Conservation (phyloP, 1,140 invertebrate species). For the Drosophila nebulosa region DNA sequence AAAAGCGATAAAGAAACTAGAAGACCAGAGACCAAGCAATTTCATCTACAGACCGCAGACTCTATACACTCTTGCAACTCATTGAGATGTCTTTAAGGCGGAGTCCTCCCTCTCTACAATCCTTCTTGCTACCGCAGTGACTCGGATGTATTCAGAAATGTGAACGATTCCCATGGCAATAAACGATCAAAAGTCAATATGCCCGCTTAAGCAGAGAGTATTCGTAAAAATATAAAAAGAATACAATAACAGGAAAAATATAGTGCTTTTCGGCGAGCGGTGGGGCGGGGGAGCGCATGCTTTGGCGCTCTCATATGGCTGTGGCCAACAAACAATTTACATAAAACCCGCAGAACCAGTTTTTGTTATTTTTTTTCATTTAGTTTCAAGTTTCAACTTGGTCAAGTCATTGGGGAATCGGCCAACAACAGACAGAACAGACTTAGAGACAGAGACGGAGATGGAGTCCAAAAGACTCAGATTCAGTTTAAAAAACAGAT, state of each 20-base stretch:
- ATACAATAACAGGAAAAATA: slow-evolving; percentile 39
- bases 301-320: slow-evolving; percentile 54
- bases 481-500: neutral
- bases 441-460: neutral
- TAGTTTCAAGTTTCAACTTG: slow-evolving; percentile 41
- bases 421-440: neutral
- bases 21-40: neutral
- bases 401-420: slow-evolving; percentile 1
- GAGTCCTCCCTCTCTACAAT: no score
- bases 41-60: neutral
- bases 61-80: neutral
- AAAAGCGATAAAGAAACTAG: neutral
- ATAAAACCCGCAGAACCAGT: slow-evolving; percentile 76
- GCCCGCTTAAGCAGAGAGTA: neutral
- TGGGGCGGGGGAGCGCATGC: neutral
- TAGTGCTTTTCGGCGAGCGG: slow-evolving; percentile 26
- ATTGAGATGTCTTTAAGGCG: no score
- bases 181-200: neutral
- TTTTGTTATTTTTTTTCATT: slow-evolving; percentile 28
- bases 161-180: no score
- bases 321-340: slow-evolving; percentile 52
- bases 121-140: no score
- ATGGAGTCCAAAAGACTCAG: neutral
- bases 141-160: no score
- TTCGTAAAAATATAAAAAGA: slow-evolving; percentile 28